Evolutionary conservation across 2,888 invertebrate genomes (phyloP).

Genomic region (Drosophila kokeensis): DNA sequence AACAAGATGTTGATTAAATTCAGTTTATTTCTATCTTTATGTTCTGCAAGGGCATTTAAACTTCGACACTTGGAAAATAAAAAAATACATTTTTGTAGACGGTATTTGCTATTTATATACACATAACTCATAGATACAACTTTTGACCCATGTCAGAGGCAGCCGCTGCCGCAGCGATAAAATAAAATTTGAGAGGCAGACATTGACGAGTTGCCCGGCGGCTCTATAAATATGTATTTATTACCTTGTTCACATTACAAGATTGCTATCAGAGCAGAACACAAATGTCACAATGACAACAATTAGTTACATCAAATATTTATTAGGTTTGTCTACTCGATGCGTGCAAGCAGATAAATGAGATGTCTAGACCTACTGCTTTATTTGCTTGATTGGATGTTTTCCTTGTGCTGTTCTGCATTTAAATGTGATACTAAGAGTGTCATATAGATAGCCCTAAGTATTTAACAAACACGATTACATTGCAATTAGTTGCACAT

Average conservation of each 20-base stretch:
- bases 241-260: slow-evolving; percentile 21
- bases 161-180: slow-evolving; percentile 20
- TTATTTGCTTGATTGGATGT: slow-evolving; percentile 35
- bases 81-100: not conserved
- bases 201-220: slow-evolving; percentile 11
- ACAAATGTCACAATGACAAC: slow-evolving; percentile 22
- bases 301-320: slow-evolving; percentile 59
- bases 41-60: not conserved
- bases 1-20: not conserved
- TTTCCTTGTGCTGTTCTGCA: slow-evolving; percentile 20
- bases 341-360: slow-evolving; percentile 23
- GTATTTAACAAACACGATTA: not conserved
- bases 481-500: not conserved
- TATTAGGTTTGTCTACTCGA: slow-evolving; percentile 30
- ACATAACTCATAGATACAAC: slow-evolving; percentile 12
- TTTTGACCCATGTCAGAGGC: not conserved
- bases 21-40: too few relatives aligned
- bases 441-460: not conserved
- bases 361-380: slow-evolving; percentile 39
- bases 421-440: slow-evolving; percentile 51
- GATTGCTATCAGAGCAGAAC: slow-evolving; percentile 13
- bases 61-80: not conserved
- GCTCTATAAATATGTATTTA: slow-evolving; percentile 33
- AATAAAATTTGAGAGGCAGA: slow-evolving; percentile 31
- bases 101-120: not conserved